Evolutionary conservation across 2,888 invertebrate genomes (phyloP).

Genomic region (Eulithis testata): DNA sequence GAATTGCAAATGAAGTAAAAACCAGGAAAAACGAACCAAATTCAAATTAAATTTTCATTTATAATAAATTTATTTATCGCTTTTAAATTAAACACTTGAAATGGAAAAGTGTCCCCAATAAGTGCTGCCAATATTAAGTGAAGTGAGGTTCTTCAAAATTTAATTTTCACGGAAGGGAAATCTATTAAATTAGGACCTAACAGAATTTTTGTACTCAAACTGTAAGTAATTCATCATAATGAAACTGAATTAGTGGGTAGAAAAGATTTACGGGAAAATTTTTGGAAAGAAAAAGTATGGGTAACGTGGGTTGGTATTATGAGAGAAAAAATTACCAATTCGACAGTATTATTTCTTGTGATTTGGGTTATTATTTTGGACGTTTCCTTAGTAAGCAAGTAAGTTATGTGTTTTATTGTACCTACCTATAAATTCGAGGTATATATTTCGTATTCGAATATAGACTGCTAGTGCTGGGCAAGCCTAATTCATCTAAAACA

Average conservation of each 20-base stretch:
- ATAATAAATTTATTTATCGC: conserved; percentile 49
- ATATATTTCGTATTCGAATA: too few species aligned
- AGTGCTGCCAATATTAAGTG: conserved; percentile 55
- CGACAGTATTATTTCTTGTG: conserved; percentile 35
- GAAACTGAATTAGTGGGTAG: conserved; percentile 27
- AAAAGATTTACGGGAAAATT: conserved; percentile 13
- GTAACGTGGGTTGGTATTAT: conserved; percentile 4
- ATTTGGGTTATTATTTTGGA: conserved; percentile 40
- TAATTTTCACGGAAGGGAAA: conserved; percentile 57
- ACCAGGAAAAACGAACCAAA: conserved; percentile 21
- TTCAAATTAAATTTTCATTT: conserved; percentile 43
- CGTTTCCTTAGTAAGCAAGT: conserved; percentile 3
- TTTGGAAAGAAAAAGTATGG: conserved; percentile 19
- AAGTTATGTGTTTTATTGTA: neutral
- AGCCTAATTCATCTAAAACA: too few species aligned
- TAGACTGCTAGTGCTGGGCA: too few species aligned
- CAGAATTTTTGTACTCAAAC: conserved; percentile 44
- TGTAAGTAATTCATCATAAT: conserved; percentile 35
- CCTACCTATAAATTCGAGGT: too few species aligned
- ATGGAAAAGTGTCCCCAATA: conserved; percentile 51
- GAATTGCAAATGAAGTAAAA: conserved; percentile 25
- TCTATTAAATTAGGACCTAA: conserved; percentile 48
- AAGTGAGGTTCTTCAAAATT: conserved; percentile 52
- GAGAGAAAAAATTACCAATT: conserved; percentile 37
- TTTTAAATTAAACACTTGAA: conserved; percentile 45